A percentile compares a stretch with the other conserved stretches of the same genome.
Evolutionary conservation across 2,113 vertebrate genomes (phyloP).

Genomic region (Cercopithecus mona): DNA sequence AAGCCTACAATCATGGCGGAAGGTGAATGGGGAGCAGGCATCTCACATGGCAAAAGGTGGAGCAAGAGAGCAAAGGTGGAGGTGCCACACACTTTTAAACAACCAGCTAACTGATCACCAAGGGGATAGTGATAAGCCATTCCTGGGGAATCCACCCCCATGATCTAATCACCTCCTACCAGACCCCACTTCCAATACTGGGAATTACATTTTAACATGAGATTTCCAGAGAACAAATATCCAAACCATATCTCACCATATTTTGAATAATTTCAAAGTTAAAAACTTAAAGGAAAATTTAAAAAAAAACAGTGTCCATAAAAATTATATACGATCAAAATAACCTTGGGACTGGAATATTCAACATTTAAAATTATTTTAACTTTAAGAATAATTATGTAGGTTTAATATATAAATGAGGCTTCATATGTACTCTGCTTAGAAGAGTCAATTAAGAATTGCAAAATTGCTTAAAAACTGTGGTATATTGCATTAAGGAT

Average conservation of each 20-base stretch:
- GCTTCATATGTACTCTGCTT: background rate
- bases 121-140: too few relatives aligned
- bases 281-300: background rate
- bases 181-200: too few relatives aligned
- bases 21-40: too few relatives aligned
- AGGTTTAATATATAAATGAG: background rate
- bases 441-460: background rate
- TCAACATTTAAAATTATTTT: background rate
- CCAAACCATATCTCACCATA: background rate
- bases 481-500: background rate
- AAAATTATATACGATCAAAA: background rate
- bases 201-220: too few relatives aligned
- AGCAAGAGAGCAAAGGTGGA: too few relatives aligned
- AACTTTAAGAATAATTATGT: background rate
- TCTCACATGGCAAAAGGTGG: too few relatives aligned
- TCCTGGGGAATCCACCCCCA: too few relatives aligned
- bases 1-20: too few relatives aligned
- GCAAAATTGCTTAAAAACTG: background rate
- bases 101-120: too few relatives aligned
- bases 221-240: too few relatives aligned
- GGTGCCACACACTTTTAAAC: too few relatives aligned
- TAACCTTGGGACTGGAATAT: background rate
- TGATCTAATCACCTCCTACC: too few relatives aligned
- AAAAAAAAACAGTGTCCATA: background rate
- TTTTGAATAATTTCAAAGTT: background rate